Percentiles rank a stretch among this genome's conserved stretches.
phyloP scores from a whole-genome alignment of 2,797 vertebrate species.

The Ctenopoma kingsleyae region DNA sequence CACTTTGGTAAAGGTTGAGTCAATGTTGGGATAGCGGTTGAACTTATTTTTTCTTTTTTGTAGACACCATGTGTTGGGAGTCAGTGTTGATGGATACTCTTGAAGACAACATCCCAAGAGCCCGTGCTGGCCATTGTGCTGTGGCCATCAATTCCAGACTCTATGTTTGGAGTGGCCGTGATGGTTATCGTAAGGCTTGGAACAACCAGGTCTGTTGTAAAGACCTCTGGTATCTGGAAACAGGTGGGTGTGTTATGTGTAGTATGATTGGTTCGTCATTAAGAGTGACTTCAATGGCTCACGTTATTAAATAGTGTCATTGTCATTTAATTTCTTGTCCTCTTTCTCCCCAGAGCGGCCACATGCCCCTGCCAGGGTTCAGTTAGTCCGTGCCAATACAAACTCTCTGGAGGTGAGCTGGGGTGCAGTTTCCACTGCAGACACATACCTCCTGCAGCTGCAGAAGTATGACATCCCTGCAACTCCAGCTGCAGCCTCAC shows the following conservation, averaged over 20 bases:
- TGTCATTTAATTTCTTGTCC: background rate
- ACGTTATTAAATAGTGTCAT: background rate
- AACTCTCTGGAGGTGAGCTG: constrained; percentile 96
- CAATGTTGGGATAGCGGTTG: background rate
- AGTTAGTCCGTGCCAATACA: constrained; percentile 95
- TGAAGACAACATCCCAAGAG: constrained; percentile 95
- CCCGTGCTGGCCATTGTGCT: constrained; percentile 94
- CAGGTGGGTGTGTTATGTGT: constrained; percentile 80
- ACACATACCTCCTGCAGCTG: constrained; percentile 93
- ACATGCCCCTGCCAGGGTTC: constrained; percentile 91
- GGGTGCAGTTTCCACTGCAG: constrained; percentile 93
- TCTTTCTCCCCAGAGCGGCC: constrained; percentile 86
- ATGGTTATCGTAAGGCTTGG: constrained; percentile 97
- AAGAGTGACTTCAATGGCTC: no score
- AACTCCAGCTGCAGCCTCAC: constrained; percentile 87
- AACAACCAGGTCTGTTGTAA: constrained; percentile 96
- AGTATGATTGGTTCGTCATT: background rate
- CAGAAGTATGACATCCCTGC: constrained; percentile 96
- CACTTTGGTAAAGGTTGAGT: background rate
- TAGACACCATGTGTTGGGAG: constrained; percentile 95
- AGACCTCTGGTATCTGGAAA: constrained; percentile 96
- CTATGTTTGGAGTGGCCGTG: constrained; percentile 96
- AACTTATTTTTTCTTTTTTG: constrained; percentile 4
- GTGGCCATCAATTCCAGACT: constrained; percentile 94
- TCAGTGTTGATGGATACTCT: constrained; percentile 93